phyloP scores from a whole-genome alignment of 2,888 invertebrate genomes.

The Dusona sp. region DNA sequence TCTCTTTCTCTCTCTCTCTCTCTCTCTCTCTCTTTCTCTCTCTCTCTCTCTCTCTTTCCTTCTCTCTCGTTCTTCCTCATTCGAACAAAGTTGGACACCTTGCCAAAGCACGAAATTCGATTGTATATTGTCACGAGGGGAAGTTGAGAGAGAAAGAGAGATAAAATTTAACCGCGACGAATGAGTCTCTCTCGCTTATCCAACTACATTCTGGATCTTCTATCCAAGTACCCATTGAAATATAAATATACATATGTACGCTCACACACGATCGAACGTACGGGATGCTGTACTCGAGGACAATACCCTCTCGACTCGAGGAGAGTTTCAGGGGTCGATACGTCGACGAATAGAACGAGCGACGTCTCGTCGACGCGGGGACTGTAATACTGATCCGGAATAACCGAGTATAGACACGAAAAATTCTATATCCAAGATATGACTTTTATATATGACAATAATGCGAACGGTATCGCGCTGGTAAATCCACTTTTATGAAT shows the following conservation, averaged over 20 bases:
- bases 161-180: conserved; percentile 5
- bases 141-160: conserved; percentile 4
- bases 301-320: conserved; percentile 62
- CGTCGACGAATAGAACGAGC: conserved; percentile 41
- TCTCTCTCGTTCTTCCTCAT: conserved; percentile 7
- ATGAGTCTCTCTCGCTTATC: conserved; percentile 54
- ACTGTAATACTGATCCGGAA: conserved; percentile 12
- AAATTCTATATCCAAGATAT: conserved; percentile 8
- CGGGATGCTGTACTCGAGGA: conserved; percentile 58
- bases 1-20: neutral
- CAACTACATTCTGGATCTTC: conserved; percentile 56
- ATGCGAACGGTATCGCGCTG: neutral
- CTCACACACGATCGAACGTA: conserved; percentile 11
- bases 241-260: conserved; percentile 3
- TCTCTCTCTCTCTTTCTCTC: conserved; percentile 29
- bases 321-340: conserved; percentile 53
- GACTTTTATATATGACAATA: conserved; percentile 11
- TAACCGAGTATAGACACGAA: conserved; percentile 5
- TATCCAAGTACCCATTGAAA: conserved; percentile 11
- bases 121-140: conserved; percentile 60
- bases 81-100: conserved; percentile 66
- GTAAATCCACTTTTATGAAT: conserved; percentile 8
- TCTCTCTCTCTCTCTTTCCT: conserved; percentile 18
- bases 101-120: conserved; percentile 71
- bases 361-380: conserved; percentile 26